Conservation (phyloP, 2,888 invertebrate genomes). For the Crepidodera aurea region DNA sequence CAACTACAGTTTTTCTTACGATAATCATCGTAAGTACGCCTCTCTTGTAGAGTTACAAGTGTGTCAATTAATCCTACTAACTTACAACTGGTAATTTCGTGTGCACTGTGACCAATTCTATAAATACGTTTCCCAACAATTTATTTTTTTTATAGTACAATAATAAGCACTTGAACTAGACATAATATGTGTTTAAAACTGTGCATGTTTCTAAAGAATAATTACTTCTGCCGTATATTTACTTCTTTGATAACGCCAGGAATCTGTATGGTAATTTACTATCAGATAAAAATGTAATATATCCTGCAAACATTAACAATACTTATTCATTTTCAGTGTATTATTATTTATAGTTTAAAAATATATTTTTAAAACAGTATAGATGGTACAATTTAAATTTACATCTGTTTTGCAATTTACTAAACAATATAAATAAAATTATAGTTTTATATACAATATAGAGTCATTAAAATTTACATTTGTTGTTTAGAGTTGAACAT, state of each 20-base stretch:
- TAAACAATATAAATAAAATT: too few relatives aligned
- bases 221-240: neutral
- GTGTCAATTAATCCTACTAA: neutral
- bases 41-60: neutral
- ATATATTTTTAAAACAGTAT: too few relatives aligned
- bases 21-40: neutral
- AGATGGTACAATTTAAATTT: too few relatives aligned
- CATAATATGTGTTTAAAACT: neutral
- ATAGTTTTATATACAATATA: too few relatives aligned
- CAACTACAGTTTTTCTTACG: too few relatives aligned
- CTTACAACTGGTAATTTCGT: neutral
- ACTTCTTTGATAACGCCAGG: neutral
- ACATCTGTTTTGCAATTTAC: too few relatives aligned
- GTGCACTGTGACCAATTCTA: neutral
- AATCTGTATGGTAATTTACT: neutral
- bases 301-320: neutral
- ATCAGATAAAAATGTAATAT: neutral
- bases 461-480: too few relatives aligned
- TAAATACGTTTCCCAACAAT: neutral
- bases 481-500: too few relatives aligned
- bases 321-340: neutral
- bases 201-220: constrained; percentile 4
- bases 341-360: too few relatives aligned
- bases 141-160: neutral
- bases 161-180: neutral